phyloP scores from a whole-genome alignment of 1,140 invertebrate species.

The Microplitis demolitor region DNA sequence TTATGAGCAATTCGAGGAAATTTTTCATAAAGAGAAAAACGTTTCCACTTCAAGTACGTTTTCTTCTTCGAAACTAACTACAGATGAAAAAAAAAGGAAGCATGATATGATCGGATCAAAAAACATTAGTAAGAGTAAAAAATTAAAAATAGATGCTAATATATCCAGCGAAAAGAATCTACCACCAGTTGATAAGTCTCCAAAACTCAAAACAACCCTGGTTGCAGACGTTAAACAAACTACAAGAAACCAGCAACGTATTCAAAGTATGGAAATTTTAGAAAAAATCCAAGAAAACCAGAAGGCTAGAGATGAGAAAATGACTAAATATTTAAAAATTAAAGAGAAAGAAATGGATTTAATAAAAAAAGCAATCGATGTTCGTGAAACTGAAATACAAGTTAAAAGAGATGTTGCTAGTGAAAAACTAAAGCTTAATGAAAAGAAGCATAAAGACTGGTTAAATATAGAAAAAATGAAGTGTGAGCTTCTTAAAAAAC shows the following conservation, averaged over 20 bases:
- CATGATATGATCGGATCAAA: not conserved
- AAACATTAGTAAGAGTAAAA: not conserved
- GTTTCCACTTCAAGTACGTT: not conserved
- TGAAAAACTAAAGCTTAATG: not conserved
- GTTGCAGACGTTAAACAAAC: not conserved
- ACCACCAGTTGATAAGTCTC: not conserved
- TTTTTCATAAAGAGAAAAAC: not conserved
- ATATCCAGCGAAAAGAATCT: not conserved
- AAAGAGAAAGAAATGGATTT: not conserved
- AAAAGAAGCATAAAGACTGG: not conserved
- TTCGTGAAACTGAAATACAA: not conserved
- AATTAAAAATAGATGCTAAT: not conserved
- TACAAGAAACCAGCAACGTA: not conserved
- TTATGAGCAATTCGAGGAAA: not conserved
- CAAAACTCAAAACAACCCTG: not conserved
- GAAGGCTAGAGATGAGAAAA: not conserved
- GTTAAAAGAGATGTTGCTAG: not conserved
- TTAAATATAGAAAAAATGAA: not conserved
- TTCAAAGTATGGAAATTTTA: not conserved
- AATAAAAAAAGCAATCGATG: not conserved
- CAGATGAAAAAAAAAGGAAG: not conserved
- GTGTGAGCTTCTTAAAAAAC: not conserved
- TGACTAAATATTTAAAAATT: not conserved
- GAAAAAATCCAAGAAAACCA: not conserved
- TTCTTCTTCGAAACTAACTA: not conserved